A percentile compares a stretch with the other conserved stretches of the same genome.
Conservation (phyloP, 2,888 invertebrate species). For the Chelonus formosanus region DNA sequence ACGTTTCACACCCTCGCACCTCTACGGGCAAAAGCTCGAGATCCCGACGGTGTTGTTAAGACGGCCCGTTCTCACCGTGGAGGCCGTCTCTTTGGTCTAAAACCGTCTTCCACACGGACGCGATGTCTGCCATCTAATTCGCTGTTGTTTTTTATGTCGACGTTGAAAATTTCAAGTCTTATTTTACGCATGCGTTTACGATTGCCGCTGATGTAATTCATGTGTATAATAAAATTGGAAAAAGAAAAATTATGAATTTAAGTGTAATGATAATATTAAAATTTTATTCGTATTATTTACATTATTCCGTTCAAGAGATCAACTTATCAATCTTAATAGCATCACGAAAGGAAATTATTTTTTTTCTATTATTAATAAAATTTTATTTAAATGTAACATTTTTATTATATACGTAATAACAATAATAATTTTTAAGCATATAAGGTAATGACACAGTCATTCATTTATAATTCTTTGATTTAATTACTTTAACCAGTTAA, state of each 20-base stretch:
- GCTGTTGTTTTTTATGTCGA: slow-evolving; percentile 38
- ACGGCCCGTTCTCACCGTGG: slow-evolving; percentile 35
- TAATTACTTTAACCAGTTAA: not conserved
- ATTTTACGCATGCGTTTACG: slow-evolving; percentile 36
- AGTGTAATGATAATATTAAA: too few relatives aligned
- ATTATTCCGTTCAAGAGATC: too few relatives aligned
- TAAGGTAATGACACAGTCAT: slow-evolving; percentile 13
- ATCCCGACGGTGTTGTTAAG: slow-evolving; percentile 25
- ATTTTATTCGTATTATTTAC: too few relatives aligned
- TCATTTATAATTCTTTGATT: slow-evolving; percentile 19
- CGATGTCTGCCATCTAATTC: slow-evolving; percentile 41
- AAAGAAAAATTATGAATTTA: too few relatives aligned
- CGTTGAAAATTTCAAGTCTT: slow-evolving; percentile 16
- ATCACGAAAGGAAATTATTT: too few relatives aligned
- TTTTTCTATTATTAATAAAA: too few relatives aligned
- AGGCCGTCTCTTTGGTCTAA: slow-evolving; percentile 44
- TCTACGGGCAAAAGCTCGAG: slow-evolving; percentile 18
- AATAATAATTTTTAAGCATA: not conserved
- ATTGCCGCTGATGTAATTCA: slow-evolving; percentile 20
- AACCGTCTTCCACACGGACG: slow-evolving; percentile 41
- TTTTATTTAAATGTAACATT: not conserved
- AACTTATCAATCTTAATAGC: too few relatives aligned
- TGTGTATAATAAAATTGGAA: not conserved
- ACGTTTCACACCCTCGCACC: not conserved
- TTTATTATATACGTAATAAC: not conserved